Evolutionary conservation across 1,140 invertebrate genomes (phyloP).

Genomic region (Sesamia nonagrioides): DNA sequence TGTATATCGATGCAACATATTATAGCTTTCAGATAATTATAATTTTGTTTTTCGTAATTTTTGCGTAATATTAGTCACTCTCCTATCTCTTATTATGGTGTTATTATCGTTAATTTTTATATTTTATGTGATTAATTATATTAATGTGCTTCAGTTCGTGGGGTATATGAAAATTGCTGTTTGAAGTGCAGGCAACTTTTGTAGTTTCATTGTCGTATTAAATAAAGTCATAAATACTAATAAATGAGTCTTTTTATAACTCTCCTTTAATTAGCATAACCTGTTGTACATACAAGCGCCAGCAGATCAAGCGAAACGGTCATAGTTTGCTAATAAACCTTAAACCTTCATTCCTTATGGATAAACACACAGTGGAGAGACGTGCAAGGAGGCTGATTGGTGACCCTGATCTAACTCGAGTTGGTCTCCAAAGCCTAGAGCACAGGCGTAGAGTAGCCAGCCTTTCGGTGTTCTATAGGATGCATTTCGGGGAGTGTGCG

Average conservation of each 20-base stretch:
- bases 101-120: slow-evolving; percentile 80
- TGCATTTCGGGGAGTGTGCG: too few relatives aligned
- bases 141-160: slow-evolving; percentile 84
- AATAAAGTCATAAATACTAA: slow-evolving; percentile 86
- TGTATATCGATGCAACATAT: slow-evolving; percentile 79
- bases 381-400: too few relatives aligned
- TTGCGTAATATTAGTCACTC: slow-evolving; percentile 74
- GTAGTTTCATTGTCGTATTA: slow-evolving; percentile 87
- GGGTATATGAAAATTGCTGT: slow-evolving; percentile 83
- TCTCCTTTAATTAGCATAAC: background rate
- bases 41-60: slow-evolving; percentile 67
- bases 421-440: too few relatives aligned
- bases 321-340: too few relatives aligned
- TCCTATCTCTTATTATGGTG: slow-evolving; percentile 70
- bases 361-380: too few relatives aligned
- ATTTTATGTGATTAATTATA: slow-evolving; percentile 76
- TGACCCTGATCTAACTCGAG: too few relatives aligned
- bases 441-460: too few relatives aligned
- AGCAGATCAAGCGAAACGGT: too few relatives aligned
- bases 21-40: slow-evolving; percentile 77
- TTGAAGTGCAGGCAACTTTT: slow-evolving; percentile 86
- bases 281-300: too few relatives aligned
- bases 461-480: too few relatives aligned
- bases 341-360: too few relatives aligned
- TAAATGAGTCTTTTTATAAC: slow-evolving; percentile 61